These are phyloP conservation scores for Mylabris sibirica DNA, from an alignment of 2,888 invertebrate species.

Conservation along the genomic window DNA sequence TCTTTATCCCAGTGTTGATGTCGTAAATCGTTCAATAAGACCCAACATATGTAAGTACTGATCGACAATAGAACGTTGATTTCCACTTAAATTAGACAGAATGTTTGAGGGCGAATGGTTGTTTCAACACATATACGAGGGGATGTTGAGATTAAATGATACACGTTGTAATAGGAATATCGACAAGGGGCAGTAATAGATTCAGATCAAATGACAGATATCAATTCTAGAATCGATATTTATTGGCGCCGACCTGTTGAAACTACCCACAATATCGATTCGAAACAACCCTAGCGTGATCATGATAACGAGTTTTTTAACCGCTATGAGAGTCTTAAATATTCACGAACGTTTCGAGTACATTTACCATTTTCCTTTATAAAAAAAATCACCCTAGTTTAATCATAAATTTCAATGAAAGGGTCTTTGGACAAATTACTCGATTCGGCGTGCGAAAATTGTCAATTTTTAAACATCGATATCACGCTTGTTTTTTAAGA, in stretches of 20 bases:
- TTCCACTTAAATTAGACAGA: constrained; percentile 16
- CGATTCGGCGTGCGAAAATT: too few species aligned
- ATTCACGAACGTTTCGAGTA: neutral
- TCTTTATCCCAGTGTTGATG: neutral
- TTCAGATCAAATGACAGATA: neutral
- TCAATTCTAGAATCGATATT: too few species aligned
- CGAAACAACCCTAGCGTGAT: neutral
- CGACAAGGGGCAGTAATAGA: neutral
- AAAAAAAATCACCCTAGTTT: neutral
- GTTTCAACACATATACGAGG: neutral
- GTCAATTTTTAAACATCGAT: too few species aligned
- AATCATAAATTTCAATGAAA: neutral
- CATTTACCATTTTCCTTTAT: neutral
- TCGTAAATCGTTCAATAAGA: constrained; percentile 16
- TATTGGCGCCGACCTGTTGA: neutral
- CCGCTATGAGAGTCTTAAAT: neutral
- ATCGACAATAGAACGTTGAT: constrained; percentile 14
- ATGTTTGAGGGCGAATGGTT: neutral
- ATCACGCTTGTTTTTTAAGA: too few species aligned
- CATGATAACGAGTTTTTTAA: neutral
- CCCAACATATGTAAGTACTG: constrained; percentile 17
- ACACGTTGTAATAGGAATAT: neutral
- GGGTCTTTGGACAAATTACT: too few species aligned
- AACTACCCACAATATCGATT: neutral
- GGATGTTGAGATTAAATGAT: neutral